Evolutionary conservation across 2,888 invertebrate species (phyloP), one percentile per base, ranked within the genome.

Genomic region (Nephrocerus scutellatus): DNA sequence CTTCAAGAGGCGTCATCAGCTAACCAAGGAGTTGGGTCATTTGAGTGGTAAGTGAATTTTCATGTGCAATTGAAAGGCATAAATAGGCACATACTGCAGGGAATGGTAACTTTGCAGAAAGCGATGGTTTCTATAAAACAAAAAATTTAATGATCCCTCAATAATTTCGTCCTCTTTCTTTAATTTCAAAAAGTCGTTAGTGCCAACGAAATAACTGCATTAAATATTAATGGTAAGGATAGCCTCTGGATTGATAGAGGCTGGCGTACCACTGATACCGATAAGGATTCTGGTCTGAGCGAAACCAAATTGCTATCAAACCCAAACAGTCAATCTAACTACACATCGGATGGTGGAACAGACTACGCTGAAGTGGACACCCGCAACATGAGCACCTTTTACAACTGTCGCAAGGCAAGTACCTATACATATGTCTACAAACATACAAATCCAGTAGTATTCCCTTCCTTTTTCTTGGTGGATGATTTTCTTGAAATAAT

Each of bases 201-300:
- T 53, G 70, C 69, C 37, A 71, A 67, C 53, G 71, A 71, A 55
- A 70, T 71, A 43, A 67, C 70, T 13, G 70, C 70, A 3, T 47
- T 70, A 43, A 70, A 69, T 50, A 63, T 69, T 36, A 69, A 69
- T 48, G 74, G 73, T 45, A 80, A 80, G 60, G 79, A 79, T 54
- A 77, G 77, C 45, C 64, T 81, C 23, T 81, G 81, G 81, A 80
- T 80, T 47, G 80, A 81, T 57, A 70, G 79, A 42, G 78, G 80
- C 24, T 81, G 81, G 79, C 72, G 78, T 44, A 73, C 77, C 31
- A 72, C 73, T 19, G 78, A 78, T 53, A 74, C 74, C 19, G 75
- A 75, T 55, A 79, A 79, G 59, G 79, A 79, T 53, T 76, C 77
- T 3, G 69, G 70, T 6, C 48, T 70, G 36, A 69, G 70, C 41